Conservation (phyloP, 2,888 invertebrate genomes). For the Argynnis bischoffii region DNA sequence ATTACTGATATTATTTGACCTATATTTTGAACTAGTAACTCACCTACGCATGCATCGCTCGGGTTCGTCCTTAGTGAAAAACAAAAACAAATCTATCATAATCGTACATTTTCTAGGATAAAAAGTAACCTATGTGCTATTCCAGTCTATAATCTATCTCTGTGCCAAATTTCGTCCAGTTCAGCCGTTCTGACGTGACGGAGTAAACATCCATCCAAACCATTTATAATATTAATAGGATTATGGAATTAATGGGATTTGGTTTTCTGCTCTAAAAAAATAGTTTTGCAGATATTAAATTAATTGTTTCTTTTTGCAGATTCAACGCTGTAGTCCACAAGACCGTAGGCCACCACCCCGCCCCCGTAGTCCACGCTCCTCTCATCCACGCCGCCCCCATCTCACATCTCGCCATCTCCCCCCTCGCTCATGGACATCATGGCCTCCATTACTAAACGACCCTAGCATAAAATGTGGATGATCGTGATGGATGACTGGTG, state of each 20-base stretch:
- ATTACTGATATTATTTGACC: too few relatives aligned
- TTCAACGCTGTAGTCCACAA: conserved; percentile 82
- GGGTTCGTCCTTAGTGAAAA: too few relatives aligned
- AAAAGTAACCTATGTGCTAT: too few relatives aligned
- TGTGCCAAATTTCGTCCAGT: too few relatives aligned
- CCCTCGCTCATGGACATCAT: conserved; percentile 69
- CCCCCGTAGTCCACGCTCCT: conserved; percentile 65
- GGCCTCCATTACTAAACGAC: conserved; percentile 69
- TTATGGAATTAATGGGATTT: background rate
- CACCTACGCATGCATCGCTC: too few relatives aligned
- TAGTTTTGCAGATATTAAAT: background rate
- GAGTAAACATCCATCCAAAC: too few relatives aligned
- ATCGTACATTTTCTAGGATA: too few relatives aligned
- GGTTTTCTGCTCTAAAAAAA: background rate
- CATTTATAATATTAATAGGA: too few relatives aligned
- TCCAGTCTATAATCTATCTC: too few relatives aligned
- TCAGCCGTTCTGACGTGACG: too few relatives aligned
- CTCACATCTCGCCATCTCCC: conserved; percentile 52
- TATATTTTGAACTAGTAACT: too few relatives aligned
- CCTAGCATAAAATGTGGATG: conserved; percentile 54
- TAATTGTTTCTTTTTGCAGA: conserved; percentile 51
- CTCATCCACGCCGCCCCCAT: conserved; percentile 60
- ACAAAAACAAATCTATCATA: too few relatives aligned
- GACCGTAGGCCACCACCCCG: conserved; percentile 76
- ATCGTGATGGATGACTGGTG: conserved; percentile 73